A percentile compares a stretch with the other conserved stretches of the same genome.
phyloP scores from a whole-genome alignment of 2,888 invertebrate genomes.

The Conomelus anceps region DNA sequence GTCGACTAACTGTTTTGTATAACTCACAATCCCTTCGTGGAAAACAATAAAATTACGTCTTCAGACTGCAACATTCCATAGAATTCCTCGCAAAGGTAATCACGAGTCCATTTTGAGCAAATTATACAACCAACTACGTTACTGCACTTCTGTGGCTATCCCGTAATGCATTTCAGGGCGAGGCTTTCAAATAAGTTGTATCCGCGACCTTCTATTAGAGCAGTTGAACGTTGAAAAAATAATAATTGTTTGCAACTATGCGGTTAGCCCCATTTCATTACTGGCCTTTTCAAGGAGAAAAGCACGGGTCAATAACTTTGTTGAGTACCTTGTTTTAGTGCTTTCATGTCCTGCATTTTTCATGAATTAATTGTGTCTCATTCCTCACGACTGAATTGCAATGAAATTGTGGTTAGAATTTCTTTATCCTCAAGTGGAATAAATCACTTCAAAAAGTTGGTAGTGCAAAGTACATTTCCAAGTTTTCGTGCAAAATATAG shows the following conservation, averaged over 20 bases:
- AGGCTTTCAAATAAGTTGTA: neutral
- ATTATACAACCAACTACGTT: neutral
- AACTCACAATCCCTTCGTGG: neutral
- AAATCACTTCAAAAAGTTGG: too few relatives aligned
- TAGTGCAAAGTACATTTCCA: neutral
- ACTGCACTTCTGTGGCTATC: neutral
- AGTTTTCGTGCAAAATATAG: too few relatives aligned
- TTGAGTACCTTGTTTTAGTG: neutral
- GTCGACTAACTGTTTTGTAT: too few relatives aligned
- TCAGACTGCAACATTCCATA: neutral
- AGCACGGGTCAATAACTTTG: neutral
- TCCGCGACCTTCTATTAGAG: neutral
- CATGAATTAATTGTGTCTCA: neutral
- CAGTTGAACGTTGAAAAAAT: neutral
- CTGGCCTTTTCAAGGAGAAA: neutral
- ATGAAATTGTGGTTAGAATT: neutral
- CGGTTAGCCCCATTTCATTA: neutral
- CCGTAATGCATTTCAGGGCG: neutral
- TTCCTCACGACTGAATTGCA: neutral
- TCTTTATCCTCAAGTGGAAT: too few relatives aligned
- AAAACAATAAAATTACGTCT: neutral
- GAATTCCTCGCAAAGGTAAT: neutral
- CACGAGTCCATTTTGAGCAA: neutral
- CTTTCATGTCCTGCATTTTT: neutral
- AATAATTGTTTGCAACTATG: neutral